phyloP scores from a whole-genome alignment of 2,113 vertebrate species.

The Chloropsis cyanopogon region DNA sequence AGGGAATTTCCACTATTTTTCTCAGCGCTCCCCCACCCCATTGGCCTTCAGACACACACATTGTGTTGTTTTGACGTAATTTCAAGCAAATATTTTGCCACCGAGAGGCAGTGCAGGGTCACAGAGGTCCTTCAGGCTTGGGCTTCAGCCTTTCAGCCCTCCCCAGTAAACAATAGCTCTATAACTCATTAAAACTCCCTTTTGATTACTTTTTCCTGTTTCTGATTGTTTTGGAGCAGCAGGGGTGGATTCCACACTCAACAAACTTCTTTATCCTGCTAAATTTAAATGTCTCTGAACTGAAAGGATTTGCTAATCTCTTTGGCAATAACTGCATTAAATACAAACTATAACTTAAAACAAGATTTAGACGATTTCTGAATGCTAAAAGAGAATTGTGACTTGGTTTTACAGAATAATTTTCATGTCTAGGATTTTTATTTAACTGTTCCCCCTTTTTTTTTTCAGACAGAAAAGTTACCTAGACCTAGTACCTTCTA shows the following conservation, averaged over 20 bases:
- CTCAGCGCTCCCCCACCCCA: not conserved
- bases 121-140: conserved; percentile 53
- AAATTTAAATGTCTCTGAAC: conserved; percentile 77
- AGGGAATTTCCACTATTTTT: conserved; percentile 77
- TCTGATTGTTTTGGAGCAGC: conserved; percentile 82
- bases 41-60: conserved; percentile 59
- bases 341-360: conserved; percentile 33
- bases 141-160: conserved; percentile 38
- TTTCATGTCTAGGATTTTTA: not conserved
- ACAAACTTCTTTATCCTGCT: conserved; percentile 76
- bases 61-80: conserved; percentile 75
- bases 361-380: not conserved
- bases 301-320: conserved; percentile 24
- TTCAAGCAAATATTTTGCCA: conserved; percentile 73
- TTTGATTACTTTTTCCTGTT: conserved; percentile 87
- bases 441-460: not conserved
- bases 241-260: conserved; percentile 63
- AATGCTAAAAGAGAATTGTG: not conserved
- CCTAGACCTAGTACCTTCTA: not conserved
- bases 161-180: conserved; percentile 81
- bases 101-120: conserved; percentile 67
- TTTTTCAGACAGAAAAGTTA: not conserved
- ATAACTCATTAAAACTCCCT: conserved; percentile 82
- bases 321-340: not conserved
- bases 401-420: not conserved